Conservation (phyloP, 2,797 vertebrate species). For the Corythornis leucogaster region DNA sequence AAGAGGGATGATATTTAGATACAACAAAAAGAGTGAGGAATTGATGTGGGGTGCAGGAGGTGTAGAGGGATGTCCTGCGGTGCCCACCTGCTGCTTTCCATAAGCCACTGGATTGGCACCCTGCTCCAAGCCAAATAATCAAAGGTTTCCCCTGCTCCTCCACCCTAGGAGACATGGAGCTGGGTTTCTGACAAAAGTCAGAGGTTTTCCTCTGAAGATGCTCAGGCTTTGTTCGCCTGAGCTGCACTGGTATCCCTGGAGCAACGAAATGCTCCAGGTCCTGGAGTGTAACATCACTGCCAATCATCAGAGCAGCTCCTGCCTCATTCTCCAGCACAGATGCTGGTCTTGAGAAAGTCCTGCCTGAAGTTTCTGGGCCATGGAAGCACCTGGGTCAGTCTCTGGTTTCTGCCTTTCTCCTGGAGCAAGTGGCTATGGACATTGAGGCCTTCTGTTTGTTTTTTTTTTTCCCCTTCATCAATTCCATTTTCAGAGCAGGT, state of each 20-base stretch:
- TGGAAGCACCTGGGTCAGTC: background rate
- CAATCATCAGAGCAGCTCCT: background rate
- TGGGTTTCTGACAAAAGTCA: background rate
- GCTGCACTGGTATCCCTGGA: background rate
- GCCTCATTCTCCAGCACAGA: background rate
- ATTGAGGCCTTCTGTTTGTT: background rate
- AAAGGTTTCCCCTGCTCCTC: background rate
- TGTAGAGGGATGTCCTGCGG: fast-evolving
- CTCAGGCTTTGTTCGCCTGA: background rate
- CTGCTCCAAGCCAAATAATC: background rate
- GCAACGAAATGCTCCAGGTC: background rate
- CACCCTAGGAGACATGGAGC: background rate
- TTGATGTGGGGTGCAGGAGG: background rate
- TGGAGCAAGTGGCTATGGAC: background rate
- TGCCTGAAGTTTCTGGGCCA: background rate
- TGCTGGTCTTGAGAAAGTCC: background rate
- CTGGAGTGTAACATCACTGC: background rate
- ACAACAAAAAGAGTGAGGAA: background rate
- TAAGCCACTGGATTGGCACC: no score
- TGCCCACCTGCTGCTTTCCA: background rate
- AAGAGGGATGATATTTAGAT: background rate
- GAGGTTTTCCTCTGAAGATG: background rate
- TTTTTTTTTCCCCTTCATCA: background rate
- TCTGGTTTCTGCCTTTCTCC: background rate
- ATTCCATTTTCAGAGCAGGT: background rate